These are phyloP conservation scores for Patella ulyssiponensis DNA, from an alignment of 2,888 invertebrate species.

Conservation along the genomic window DNA sequence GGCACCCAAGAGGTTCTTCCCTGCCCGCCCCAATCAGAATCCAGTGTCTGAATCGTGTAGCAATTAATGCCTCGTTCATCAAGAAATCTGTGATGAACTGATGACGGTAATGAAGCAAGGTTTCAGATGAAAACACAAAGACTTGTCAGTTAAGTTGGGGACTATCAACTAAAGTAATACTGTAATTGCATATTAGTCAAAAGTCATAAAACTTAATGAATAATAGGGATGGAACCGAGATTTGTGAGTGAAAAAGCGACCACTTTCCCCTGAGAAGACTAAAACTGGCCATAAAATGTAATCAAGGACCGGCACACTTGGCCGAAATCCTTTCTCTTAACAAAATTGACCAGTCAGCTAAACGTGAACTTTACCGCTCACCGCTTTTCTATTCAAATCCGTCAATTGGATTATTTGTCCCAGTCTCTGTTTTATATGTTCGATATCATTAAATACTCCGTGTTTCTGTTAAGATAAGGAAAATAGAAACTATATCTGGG, in stretches of 20 bases:
- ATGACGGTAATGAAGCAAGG: conserved; percentile 5
- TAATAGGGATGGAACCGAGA: not conserved
- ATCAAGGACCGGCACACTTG: not conserved
- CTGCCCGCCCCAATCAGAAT: not conserved
- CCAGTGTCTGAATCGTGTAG: not conserved
- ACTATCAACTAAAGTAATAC: conserved; percentile 7
- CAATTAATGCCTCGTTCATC: conserved; percentile 6
- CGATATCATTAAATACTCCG: too few species aligned
- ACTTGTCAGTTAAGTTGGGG: not conserved
- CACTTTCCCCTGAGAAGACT: conserved; percentile 10
- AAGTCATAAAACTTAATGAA: conserved; percentile 10
- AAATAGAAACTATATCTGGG: too few species aligned
- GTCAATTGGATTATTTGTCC: not conserved
- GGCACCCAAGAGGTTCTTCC: too few species aligned
- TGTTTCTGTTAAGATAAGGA: too few species aligned
- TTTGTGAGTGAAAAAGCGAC: conserved; percentile 11
- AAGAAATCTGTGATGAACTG: not conserved
- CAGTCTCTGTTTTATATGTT: too few species aligned
- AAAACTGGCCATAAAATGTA: conserved; percentile 1
- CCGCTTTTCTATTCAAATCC: not conserved
- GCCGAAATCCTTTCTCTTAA: not conserved
- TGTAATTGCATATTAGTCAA: conserved; percentile 12
- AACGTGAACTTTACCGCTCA: not conserved
- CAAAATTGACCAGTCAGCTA: conserved; percentile 6
- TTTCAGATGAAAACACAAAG: conserved; percentile 7